phyloP scores from a whole-genome alignment of 2,113 vertebrate genomes.

The Rhabdornis inornatus region DNA sequence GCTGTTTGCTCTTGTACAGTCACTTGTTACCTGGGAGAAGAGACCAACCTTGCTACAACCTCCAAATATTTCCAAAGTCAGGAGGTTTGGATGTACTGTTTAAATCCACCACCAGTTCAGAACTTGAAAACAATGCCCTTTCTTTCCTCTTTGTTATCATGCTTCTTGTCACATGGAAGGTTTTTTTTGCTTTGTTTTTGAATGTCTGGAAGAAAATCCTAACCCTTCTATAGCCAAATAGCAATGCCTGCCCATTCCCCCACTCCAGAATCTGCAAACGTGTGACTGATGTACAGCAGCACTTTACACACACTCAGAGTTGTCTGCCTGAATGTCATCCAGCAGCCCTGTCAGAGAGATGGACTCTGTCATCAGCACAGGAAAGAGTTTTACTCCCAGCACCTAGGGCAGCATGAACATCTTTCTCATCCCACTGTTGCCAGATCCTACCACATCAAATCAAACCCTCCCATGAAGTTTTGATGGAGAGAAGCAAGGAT shows the following conservation, averaged over 20 bases:
- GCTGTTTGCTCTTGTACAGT: neutral
- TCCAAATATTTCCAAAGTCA: neutral
- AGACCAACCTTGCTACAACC: rapidly evolving
- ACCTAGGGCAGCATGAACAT: neutral
- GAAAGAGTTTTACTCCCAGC: neutral
- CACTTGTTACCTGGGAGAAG: neutral
- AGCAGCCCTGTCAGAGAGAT: neutral
- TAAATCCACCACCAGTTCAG: neutral
- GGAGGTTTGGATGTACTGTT: neutral
- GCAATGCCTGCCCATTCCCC: neutral
- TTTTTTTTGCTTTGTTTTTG: neutral
- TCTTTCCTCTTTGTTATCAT: neutral
- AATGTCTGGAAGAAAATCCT: neutral
- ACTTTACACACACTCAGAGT: too few species aligned
- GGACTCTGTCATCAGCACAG: neutral
- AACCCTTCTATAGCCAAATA: neutral
- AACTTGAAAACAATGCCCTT: neutral
- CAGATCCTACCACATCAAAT: neutral
- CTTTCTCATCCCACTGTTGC: neutral
- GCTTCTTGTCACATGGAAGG: rapidly evolving
- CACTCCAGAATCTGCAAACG: neutral
- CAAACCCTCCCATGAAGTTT: neutral
- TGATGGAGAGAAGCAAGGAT: neutral
- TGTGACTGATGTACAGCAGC: neutral
- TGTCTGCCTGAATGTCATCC: neutral